Conservation (phyloP, 2,113 vertebrate genomes). For the Cyphomyrus plagiostoma region DNA sequence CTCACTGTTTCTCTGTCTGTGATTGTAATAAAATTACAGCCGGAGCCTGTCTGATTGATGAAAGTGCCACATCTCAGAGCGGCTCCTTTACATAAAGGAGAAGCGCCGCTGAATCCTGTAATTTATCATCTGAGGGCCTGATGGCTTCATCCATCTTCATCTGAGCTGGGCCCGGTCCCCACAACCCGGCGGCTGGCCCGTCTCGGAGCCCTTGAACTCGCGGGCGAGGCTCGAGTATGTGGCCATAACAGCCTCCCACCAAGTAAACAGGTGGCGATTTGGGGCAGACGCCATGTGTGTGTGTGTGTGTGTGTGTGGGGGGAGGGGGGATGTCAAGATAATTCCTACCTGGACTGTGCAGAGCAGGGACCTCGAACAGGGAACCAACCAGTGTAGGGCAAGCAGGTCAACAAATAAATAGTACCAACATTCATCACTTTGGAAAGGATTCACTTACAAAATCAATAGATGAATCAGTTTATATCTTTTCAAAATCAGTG, state of each 20-base stretch:
- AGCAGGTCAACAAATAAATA: background rate
- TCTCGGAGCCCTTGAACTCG: constrained; percentile 21
- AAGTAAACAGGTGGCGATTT: background rate
- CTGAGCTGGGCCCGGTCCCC: constrained; percentile 38
- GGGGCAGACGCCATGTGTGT: background rate
- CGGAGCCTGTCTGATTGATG: constrained; percentile 54
- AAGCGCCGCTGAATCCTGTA: constrained; percentile 40
- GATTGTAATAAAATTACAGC: constrained; percentile 51
- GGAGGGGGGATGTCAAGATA: background rate
- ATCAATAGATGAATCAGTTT: no score
- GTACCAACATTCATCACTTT: background rate
- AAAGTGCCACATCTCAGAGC: constrained; percentile 49
- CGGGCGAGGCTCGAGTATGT: constrained; percentile 11
- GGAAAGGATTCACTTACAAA: background rate
- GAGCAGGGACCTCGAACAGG: background rate
- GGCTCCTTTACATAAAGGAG: constrained; percentile 59
- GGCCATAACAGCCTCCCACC: constrained; percentile 2
- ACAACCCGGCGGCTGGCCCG: constrained; percentile 36
- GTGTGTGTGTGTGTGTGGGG: background rate
- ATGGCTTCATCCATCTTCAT: constrained; percentile 55
- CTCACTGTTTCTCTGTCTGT: constrained; percentile 39
- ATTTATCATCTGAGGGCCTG: constrained; percentile 54
- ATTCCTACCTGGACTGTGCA: background rate
- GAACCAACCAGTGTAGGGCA: background rate
- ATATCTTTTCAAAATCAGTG: background rate